phyloP scores from a whole-genome alignment of 2,113 vertebrate genomes.

The Nothocercus julius region DNA sequence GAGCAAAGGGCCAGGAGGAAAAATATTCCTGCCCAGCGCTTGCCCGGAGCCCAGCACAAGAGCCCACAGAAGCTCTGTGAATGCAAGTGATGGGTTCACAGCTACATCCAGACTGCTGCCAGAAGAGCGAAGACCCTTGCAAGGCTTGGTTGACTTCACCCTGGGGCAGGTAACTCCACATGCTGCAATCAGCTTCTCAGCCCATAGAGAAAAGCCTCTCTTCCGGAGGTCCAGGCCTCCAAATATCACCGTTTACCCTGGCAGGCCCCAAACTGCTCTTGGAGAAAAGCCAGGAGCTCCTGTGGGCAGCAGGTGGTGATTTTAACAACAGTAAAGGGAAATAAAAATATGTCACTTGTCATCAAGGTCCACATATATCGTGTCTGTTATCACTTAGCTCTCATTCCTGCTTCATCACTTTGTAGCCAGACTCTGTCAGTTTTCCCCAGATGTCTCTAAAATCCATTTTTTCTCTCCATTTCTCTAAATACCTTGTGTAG shows the following conservation, averaged over 20 bases:
- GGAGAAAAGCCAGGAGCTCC: neutral
- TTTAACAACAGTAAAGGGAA: neutral
- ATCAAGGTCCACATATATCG: neutral
- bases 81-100: neutral
- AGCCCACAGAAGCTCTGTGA: rapidly evolving
- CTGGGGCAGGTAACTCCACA: rapidly evolving
- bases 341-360: neutral
- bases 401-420: neutral
- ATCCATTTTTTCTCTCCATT: neutral
- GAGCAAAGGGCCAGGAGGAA: neutral
- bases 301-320: rapidly evolving
- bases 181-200: rapidly evolving
- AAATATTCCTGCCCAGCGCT: rapidly evolving
- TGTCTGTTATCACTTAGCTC: neutral
- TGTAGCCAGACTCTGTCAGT: neutral
- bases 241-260: rapidly evolving
- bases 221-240: neutral
- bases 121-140: neutral
- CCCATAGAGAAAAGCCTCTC: neutral
- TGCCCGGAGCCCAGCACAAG: neutral
- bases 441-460: neutral
- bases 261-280: neutral
- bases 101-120: rapidly evolving
- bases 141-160: neutral
- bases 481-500: neutral